Evolutionary conservation across 2,113 vertebrate species (phyloP), one percentile per base, ranked within the genome.

Genomic region (Eubucco bourcierii): DNA sequence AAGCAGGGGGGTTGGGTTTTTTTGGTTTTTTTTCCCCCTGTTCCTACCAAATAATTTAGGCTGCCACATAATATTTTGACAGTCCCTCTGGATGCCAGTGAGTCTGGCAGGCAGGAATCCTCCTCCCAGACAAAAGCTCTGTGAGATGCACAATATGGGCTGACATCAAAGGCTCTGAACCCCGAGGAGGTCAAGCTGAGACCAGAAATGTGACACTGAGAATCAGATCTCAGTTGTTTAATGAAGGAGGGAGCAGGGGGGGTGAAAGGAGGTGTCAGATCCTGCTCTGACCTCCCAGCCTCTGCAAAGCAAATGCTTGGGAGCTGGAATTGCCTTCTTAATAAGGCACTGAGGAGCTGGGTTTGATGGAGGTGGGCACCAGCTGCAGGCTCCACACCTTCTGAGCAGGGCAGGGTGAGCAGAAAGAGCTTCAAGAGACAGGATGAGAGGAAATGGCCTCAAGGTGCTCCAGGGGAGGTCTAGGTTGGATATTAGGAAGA

Each of bases 31-130:
- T 94, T 46, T 46, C 6, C 44, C 93, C 90, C 93, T n/a, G 78
- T 61, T 23, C 78, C 94, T 91, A 72, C 89, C 87, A 63, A 94
- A 96, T 93, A 92, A 96, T 94, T 96, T 28, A 95, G 79, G 79
- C 55, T 23, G 28, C 53, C 21, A 61, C 18, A 27, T 17, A 88
- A 64, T 83, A 37, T 85, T 95, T 91, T 90, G 95, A 86, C 94
- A 95, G 68, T 1, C 47, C 1, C 4, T 9, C 15, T 16, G 14
- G 44, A 17, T 46, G 44, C 44, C 44, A 46, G 44, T 46, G 44
- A 16, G 39, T 27, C 37, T 93, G 80, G 19, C 81, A 78, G 87
- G 68, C 72, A 94, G 76, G 65, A 93, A 78, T 77, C 82, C 56
- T 84, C 76, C 82, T 91, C 72, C 53, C 75, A 87, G 90, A 71